Evolutionary conservation across 2,113 vertebrate species (phyloP), one percentile per base, ranked within the genome.

Genomic region (Empidonax traillii): DNA sequence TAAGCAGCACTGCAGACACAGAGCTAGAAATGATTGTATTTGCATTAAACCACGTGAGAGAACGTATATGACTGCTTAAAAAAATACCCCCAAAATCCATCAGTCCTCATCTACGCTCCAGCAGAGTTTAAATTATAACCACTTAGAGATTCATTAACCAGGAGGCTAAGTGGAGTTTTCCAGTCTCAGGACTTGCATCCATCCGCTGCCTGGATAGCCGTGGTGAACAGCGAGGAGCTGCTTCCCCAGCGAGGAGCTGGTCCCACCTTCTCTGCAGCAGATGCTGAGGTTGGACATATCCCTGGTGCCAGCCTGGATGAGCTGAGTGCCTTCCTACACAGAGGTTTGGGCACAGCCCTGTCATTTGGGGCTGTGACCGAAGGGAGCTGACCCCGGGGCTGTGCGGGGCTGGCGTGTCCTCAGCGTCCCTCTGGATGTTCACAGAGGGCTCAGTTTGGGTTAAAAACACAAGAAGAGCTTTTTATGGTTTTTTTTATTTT

Each of bases 211-310:
- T 10, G 52, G 52, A 3, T 37, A 12, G 3, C 1, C 5, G 58
- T 8, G 23, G 35, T 51, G 59, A 5, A 1, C 1, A 5, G n/a
- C 0, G 2, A 19, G 49, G 44, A 66, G 51, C 23, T 20, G 39
- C 53, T 62, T 77, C 71, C 23, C n/a, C 4, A 0, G 49, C 49
- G 4, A 51, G 49, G 24, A 27, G 14, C 49, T 1, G 1, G 33
- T 27, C 28, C 15, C 24, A 66, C 6, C 1, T 52, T 27, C 37
- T 61, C 46, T 17, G 55, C 8, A 8, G 10, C n/a, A 20, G 28
- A 0, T 14, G 14, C 4, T 49, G 39, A 67, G 43, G n/a, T 49
- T 63, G 74, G 43, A 10, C 1, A 5, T 8, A 55, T 51, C 67
- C 44, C 46, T 7, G 17, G 12, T 12, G 23, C 17, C 43, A 63